Evolutionary conservation across 2,797 vertebrate genomes (phyloP).

Genomic region (Passerculus sandwichensis): DNA sequence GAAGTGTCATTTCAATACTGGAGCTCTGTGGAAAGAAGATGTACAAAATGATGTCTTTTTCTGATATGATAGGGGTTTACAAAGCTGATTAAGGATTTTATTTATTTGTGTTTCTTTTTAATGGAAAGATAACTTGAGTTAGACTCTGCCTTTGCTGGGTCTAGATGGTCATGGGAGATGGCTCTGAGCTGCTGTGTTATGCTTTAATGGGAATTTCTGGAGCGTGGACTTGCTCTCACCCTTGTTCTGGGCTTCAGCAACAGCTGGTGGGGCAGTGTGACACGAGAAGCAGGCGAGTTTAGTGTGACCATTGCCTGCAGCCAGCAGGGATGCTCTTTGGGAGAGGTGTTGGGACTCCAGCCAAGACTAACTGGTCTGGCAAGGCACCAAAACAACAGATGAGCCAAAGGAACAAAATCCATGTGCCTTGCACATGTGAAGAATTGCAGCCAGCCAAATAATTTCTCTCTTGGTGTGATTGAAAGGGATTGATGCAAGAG

Average conservation of each 20-base stretch:
- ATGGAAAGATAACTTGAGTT: background rate
- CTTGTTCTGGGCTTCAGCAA: background rate
- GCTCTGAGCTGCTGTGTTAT: rapidly evolving
- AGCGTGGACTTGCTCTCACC: background rate
- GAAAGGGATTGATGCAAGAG: background rate
- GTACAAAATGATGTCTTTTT: background rate
- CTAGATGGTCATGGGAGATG: rapidly evolving
- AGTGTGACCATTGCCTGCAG: background rate
- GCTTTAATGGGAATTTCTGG: background rate
- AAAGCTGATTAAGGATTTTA: background rate
- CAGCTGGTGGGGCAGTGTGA: background rate
- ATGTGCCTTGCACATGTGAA: background rate
- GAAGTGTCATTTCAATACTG: background rate
- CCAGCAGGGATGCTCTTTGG: background rate
- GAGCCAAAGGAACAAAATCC: background rate
- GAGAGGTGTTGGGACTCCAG: background rate
- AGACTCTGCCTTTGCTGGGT: background rate
- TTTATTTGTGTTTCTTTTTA: background rate
- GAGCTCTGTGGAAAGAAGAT: background rate
- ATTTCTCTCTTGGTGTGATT: background rate
- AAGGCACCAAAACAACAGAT: background rate
- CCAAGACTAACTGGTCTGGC: constrained; percentile 5
- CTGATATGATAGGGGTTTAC: background rate
- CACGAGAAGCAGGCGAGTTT: background rate
- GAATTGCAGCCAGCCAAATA: background rate